These are phyloP conservation scores for Hyla sarda DNA, from an alignment of 2,113 vertebrate species.

Conservation along the genomic window DNA sequence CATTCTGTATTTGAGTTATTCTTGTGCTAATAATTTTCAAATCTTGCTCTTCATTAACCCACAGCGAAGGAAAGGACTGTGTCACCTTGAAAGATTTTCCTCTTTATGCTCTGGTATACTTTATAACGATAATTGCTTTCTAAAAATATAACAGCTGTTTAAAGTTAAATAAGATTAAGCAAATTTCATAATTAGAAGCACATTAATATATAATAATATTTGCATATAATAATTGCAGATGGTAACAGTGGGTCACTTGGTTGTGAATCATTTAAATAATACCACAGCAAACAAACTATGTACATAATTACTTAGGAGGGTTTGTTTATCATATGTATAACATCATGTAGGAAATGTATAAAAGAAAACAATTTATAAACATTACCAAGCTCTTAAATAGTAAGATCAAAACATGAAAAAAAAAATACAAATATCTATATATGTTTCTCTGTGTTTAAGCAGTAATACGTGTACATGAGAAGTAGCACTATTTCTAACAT, in stretches of 20 bases:
- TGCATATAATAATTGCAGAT: background rate
- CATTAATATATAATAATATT: conserved; percentile 23
- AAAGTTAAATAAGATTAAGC: conserved; percentile 14
- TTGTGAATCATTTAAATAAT: conserved; percentile 8
- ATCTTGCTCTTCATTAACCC: background rate
- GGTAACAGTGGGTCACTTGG: conserved; percentile 20
- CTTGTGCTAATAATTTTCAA: background rate
- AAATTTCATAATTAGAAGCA: conserved; percentile 10
- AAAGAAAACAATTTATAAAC: no score
- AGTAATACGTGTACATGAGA: no score
- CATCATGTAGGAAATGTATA: no score
- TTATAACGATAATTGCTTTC: conserved; percentile 30
- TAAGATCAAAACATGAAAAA: no score
- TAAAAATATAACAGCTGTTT: conserved; percentile 17
- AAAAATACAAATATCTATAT: no score
- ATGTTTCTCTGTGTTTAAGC: no score
- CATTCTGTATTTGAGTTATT: background rate
- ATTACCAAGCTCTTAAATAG: no score
- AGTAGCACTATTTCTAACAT: no score
- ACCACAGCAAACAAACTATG: background rate
- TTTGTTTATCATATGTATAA: no score
- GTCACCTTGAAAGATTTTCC: conserved; percentile 25
- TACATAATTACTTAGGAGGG: background rate
- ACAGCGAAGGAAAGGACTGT: background rate
- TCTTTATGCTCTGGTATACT: background rate